phyloP scores from a whole-genome alignment of 2,888 invertebrate genomes.

The Eristalinus sepulchralis region DNA sequence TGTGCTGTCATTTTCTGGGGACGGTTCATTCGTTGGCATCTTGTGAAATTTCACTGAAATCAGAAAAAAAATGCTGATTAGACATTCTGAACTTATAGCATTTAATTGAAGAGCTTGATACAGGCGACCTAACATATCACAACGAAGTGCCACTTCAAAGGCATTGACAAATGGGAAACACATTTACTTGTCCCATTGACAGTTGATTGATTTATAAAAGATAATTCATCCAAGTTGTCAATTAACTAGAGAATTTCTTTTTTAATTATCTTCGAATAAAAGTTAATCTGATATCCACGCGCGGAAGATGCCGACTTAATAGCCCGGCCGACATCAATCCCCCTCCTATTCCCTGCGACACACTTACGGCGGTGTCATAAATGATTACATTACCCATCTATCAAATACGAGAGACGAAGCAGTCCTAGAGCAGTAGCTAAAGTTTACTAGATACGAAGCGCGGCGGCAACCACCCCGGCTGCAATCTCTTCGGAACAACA shows the following conservation, averaged over 20 bases:
- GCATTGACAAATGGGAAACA: background rate
- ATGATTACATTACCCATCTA: slow-evolving; percentile 27
- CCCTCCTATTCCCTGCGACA: background rate
- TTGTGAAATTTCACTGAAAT: slow-evolving; percentile 77
- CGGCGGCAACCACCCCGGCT: background rate
- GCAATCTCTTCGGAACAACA: slow-evolving; percentile 12
- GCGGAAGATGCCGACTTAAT: slow-evolving; percentile 40
- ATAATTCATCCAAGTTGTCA: background rate
- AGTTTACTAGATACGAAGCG: background rate
- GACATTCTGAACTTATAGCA: background rate
- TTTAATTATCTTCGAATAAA: slow-evolving; percentile 38
- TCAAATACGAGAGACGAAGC: background rate
- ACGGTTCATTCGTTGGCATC: slow-evolving; percentile 79
- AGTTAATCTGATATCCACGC: slow-evolving; percentile 19
- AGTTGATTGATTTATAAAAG: slow-evolving; percentile 13
- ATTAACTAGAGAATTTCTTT: slow-evolving; percentile 19
- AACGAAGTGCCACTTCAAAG: background rate
- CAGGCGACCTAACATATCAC: background rate
- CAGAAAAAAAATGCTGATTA: background rate
- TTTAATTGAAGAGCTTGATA: background rate
- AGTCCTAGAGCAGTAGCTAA: background rate
- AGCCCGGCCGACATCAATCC: background rate
- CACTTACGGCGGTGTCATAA: slow-evolving; percentile 2
- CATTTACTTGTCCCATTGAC: slow-evolving; percentile 14
- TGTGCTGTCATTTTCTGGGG: slow-evolving; percentile 74